A percentile compares a stretch with the other conserved stretches of the same genome.
phyloP scores from a whole-genome alignment of 2,888 invertebrate genomes.

The Dorcus parallelipipedus region DNA sequence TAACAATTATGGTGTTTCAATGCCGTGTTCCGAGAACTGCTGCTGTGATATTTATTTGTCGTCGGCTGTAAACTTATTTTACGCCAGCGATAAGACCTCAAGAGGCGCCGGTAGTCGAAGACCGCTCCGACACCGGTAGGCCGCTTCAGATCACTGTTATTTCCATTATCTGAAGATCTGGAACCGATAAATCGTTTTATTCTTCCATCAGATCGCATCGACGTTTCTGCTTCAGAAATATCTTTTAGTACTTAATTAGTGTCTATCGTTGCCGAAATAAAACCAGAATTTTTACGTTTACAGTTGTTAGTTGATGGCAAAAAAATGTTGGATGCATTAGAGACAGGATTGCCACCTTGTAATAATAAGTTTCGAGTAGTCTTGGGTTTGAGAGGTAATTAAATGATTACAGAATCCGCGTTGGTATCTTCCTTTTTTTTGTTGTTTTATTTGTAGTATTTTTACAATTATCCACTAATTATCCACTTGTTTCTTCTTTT shows the following conservation, averaged over 20 bases:
- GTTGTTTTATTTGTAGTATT: too few relatives aligned
- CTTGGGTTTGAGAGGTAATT: too few relatives aligned
- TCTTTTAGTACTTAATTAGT: slow-evolving; percentile 35
- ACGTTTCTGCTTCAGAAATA: slow-evolving; percentile 13
- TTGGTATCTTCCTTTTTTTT: too few relatives aligned
- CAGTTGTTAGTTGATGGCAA: too few relatives aligned
- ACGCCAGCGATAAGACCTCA: slow-evolving; percentile 30
- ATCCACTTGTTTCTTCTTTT: too few relatives aligned
- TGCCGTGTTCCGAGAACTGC: slow-evolving; percentile 20
- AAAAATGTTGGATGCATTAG: too few relatives aligned
- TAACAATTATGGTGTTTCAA: too few relatives aligned
- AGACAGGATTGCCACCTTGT: too few relatives aligned
- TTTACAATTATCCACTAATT: too few relatives aligned
- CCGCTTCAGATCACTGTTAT: slow-evolving; percentile 36
- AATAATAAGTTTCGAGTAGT: too few relatives aligned
- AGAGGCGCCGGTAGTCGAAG: slow-evolving; percentile 34
- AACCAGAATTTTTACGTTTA: neutral
- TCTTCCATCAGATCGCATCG: slow-evolving; percentile 11
- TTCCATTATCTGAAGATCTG: slow-evolving; percentile 33
- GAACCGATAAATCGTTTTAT: slow-evolving; percentile 32
- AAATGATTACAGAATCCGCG: too few relatives aligned
- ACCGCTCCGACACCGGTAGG: slow-evolving; percentile 33
- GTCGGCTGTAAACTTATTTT: slow-evolving; percentile 15
- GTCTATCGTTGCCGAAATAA: slow-evolving; percentile 23
- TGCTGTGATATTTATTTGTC: slow-evolving; percentile 18